These are phyloP conservation scores for Halcyon malimbica DNA, from an alignment of 2,113 vertebrate genomes.

Conservation along the genomic window DNA sequence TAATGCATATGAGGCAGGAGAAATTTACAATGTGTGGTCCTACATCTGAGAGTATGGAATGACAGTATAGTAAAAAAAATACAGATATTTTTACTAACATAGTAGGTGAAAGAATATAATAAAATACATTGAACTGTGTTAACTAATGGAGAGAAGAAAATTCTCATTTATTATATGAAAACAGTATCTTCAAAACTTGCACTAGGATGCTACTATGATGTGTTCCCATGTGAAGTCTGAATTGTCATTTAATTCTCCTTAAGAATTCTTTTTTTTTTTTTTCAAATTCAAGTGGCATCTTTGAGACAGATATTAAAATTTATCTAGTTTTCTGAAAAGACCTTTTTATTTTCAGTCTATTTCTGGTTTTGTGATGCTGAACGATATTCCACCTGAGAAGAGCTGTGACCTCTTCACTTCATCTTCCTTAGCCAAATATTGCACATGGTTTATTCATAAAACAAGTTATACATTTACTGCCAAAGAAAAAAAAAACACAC, in stretches of 20 bases:
- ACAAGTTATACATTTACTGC: neutral
- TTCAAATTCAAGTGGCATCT: neutral
- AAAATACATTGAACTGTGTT: neutral
- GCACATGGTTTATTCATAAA: neutral
- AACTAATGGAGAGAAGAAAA: neutral
- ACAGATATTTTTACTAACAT: neutral
- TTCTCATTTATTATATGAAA: neutral
- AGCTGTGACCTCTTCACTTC: neutral
- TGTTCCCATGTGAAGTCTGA: neutral
- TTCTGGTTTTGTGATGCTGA: neutral
- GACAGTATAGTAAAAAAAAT: neutral
- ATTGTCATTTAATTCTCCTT: neutral
- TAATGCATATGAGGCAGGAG: neutral
- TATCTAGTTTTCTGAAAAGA: neutral
- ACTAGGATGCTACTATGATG: neutral
- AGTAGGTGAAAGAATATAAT: neutral
- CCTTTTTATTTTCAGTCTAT: neutral
- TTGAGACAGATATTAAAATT: neutral
- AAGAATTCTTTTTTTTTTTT: neutral
- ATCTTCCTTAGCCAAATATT: neutral
- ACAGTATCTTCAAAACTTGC: neutral
- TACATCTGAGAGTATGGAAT: neutral
- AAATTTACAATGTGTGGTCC: neutral
- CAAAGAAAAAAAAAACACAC: neutral
- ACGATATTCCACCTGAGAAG: neutral